These are phyloP conservation scores for Eutrigla gurnardus DNA, from an alignment of 2,797 vertebrate genomes.

Conservation along the genomic window DNA sequence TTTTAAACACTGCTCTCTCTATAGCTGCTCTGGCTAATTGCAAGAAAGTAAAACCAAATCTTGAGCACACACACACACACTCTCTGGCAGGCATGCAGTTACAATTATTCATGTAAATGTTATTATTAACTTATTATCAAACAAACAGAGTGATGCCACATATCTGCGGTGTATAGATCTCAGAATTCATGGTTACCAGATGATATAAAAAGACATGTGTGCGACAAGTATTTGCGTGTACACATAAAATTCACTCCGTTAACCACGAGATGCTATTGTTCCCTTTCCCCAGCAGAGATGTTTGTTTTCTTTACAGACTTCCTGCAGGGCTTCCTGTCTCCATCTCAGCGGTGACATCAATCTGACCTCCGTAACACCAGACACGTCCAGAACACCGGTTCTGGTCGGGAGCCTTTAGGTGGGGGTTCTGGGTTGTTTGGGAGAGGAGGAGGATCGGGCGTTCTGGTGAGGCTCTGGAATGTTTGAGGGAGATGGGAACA, in stretches of 20 bases:
- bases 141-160: not conserved
- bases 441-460: conserved; percentile 1
- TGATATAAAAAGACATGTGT: conserved; percentile 22
- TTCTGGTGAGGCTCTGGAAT: conserved; percentile 23
- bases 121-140: conserved; percentile 31
- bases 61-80: not conserved
- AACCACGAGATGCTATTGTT: conserved; percentile 67
- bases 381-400: conserved; percentile 27
- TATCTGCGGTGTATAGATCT: not conserved
- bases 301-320: conserved; percentile 71
- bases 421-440: conserved; percentile 23
- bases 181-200: not conserved
- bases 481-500: not conserved
- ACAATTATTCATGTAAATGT: conserved; percentile 37
- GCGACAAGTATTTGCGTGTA: conserved; percentile 24
- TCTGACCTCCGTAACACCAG: conserved; percentile 31
- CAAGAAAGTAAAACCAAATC: not conserved
- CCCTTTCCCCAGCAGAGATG: conserved; percentile 25
- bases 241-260: conserved; percentile 26
- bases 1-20: not conserved
- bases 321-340: conserved; percentile 75
- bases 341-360: conserved; percentile 43
- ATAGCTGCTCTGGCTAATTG: conserved; percentile 2
- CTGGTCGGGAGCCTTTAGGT: not conserved
- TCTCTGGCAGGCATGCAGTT: not conserved